Base-by-base conservation (phyloP, 2,113 vertebrate genomes). In the Uria aalge region DNA sequence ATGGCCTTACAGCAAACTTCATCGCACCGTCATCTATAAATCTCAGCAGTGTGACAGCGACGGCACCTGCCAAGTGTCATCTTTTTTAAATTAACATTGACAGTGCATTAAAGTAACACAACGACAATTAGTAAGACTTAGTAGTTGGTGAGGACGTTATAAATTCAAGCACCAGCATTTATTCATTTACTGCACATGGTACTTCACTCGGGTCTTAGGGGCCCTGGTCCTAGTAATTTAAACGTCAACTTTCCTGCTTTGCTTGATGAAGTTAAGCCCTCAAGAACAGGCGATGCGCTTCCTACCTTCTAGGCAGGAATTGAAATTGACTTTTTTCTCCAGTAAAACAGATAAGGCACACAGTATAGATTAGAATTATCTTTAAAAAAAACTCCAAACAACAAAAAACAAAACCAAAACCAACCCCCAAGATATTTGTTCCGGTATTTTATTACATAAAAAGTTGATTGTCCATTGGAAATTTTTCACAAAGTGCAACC, bases 381-480 rank as follows among this genome's bases (percentile, higher is more conserved):
- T 84, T 60, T 2, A 36, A 68, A 63, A 40, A 55, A 18, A 52
- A 29, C 15, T 19, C 9, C 15, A 18, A 40, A 38, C 6, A 12
- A 38, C 23, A 17, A 22, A 27, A 6, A 7, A 40, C 26, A 11
- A 14, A 40, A 16, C 26, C 26, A 43, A 32, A 60, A 48, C 36
- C 30, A 57, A 67, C 4, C 11, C 36, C 30, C 55, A 67, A 40
- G 36, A 12, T 32, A 69, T 14, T 88, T n/a, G 45, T 75, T 81
- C 26, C 26, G 38, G 3, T 55, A 63, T 95, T 96, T 96, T 94
- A 92, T 92, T 90, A 89, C 29, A 63, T 76, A 88, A 93, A 91
- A 92, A 64, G 43, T 60, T 92, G 78, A 95, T 91, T 95, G 88
- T 97, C 94, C 48, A 75, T 57, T 48, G 43, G 38, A 95, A 94